Percentiles rank a stretch among this genome's conserved stretches.
These are phyloP conservation scores for Caenorhabditis sp. DNA, from an alignment of 2,888 invertebrate genomes.

Conservation along the genomic window DNA sequence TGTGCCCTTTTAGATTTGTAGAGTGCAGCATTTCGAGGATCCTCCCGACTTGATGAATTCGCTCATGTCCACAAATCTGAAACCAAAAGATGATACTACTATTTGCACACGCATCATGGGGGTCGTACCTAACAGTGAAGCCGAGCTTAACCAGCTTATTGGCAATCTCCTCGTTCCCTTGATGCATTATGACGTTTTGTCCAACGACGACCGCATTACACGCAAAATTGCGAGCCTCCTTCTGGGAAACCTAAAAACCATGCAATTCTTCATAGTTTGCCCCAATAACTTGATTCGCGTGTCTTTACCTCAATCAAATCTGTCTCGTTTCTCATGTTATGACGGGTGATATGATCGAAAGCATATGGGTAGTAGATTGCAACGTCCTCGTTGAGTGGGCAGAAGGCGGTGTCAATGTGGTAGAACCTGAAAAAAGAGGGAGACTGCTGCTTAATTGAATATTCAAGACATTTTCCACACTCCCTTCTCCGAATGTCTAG, in stretches of 20 bases:
- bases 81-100: constrained; percentile 1
- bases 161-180: constrained; percentile 78
- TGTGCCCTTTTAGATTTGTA: constrained; percentile 65
- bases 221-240: constrained; percentile 81
- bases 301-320: constrained; percentile 69
- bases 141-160: constrained; percentile 73
- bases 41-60: constrained; percentile 83
- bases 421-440: constrained; percentile 76
- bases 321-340: constrained; percentile 80
- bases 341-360: constrained; percentile 79
- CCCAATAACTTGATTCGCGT: constrained; percentile 13
- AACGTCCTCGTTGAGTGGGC: constrained; percentile 79
- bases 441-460: constrained; percentile 16
- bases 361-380: constrained; percentile 81
- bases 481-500: constrained; percentile 8
- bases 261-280: constrained; percentile 19
- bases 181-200: constrained; percentile 80
- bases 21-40: constrained; percentile 82
- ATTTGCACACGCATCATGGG: constrained; percentile 15
- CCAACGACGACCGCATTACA: constrained; percentile 83
- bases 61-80: constrained; percentile 79
- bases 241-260: constrained; percentile 71
- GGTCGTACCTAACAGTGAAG: constrained; percentile 64
- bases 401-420: constrained; percentile 83
- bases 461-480: constrained; percentile 4